Base-by-base conservation (phyloP, 2,113 vertebrate genomes). In the Xerus inauris region DNA sequence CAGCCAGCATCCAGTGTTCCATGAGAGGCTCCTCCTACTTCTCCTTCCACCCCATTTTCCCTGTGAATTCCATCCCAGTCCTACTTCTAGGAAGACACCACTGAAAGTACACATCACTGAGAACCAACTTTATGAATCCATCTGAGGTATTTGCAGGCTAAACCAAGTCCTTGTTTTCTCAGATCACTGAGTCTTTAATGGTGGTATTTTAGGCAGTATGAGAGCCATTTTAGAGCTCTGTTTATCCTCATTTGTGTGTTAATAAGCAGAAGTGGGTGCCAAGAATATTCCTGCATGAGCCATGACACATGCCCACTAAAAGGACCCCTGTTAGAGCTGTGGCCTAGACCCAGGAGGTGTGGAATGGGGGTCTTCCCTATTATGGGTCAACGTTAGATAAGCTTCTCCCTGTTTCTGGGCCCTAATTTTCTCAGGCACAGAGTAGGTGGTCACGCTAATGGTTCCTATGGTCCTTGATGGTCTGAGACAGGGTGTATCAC, bases 381-480 rank as follows among this genome's bases (percentile, higher is more conserved):
- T 26, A 6, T 54, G 3, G 51, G 8, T 20, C 42, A 51, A 2
- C 22, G 45, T 76, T 72, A 45, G 13, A 57, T 30, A 45, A 49
- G 14, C 38, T 71, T 67, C 62, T 89, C 38, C 62, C 38, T 30
- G 6, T 51, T 32, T 77, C 19, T 42, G 47, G 17, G 12, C 64
- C 45, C 45, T 30, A 7, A 12, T 62, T 38, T 84, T 75, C 35
- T 93, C 54, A 28, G 13, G 42, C 67, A 10, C 54, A 87, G 40
- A 59, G 28, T 5, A 62, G 45, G 24, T 64, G 59, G 16, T 35
- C 11, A 54, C n/a, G 32, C 16, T 87, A 14, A 77, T 67, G 65
- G 20, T n/a, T 86, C 17, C 59, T 51, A 8, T 22, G 38, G 17
- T 12, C 35, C 45, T 16, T 0, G 0, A n/a, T 24, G 40, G 30